phyloP scores from a whole-genome alignment of 2,797 vertebrate species.

The Mus spretus region DNA sequence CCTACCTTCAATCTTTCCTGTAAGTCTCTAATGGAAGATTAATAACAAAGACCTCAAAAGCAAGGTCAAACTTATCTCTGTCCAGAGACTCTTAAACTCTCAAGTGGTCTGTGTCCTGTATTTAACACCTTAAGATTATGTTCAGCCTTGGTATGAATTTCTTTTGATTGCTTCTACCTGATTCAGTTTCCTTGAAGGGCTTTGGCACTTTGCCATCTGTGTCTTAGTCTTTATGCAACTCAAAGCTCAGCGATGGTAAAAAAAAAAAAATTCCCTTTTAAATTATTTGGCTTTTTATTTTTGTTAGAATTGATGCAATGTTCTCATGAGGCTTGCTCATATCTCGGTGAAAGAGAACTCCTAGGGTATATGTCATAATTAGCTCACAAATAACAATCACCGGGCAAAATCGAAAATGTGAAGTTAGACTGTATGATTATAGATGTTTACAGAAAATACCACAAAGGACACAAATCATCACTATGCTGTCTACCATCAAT shows the following conservation, averaged over 20 bases:
- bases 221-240: background rate
- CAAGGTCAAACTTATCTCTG: background rate
- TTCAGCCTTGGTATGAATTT: background rate
- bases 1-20: background rate
- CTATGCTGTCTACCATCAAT: background rate
- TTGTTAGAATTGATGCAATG: background rate
- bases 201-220: background rate
- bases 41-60: background rate
- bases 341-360: background rate
- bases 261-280: background rate
- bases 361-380: background rate
- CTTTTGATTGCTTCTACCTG: background rate
- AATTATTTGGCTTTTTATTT: constrained; percentile 40
- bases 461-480: constrained; percentile 20
- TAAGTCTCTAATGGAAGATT: background rate
- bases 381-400: constrained; percentile 46
- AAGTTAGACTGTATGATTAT: constrained; percentile 21
- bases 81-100: background rate
- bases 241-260: background rate
- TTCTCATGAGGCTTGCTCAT: background rate
- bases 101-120: background rate
- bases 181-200: background rate
- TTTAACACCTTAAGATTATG: background rate
- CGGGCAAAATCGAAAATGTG: background rate
- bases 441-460: background rate